phyloP scores from a whole-genome alignment of 2,797 vertebrate genomes.

The Rousettus madagascariensis region DNA sequence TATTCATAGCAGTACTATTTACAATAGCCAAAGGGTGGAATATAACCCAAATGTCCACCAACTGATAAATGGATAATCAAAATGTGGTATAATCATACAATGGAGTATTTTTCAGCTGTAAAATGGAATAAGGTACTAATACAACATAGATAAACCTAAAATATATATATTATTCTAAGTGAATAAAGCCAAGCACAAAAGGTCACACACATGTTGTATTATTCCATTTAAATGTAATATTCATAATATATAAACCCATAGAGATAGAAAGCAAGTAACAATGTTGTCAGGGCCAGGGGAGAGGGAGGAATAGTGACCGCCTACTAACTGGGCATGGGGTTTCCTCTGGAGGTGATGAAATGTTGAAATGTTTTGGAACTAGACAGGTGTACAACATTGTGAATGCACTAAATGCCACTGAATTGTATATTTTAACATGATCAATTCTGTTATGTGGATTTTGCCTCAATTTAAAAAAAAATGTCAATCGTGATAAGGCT shows the following conservation, averaged over 20 bases:
- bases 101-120: neutral
- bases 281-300: neutral
- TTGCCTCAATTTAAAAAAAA: neutral
- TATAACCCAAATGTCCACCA: neutral
- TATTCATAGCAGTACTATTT: neutral
- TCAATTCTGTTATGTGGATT: neutral
- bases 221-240: constrained; percentile 20
- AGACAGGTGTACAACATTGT: neutral
- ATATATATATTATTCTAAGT: neutral
- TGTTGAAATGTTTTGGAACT: constrained; percentile 32
- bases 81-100: neutral
- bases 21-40: neutral
- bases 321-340: neutral
- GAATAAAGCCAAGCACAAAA: neutral
- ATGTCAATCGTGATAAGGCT: neutral
- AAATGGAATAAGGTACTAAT: neutral
- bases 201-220: neutral
- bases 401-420: neutral
- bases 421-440: constrained; percentile 9
- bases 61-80: neutral
- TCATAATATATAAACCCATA: neutral
- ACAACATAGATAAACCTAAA: neutral
- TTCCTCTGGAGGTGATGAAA: neutral
- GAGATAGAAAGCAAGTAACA: neutral
- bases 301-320: neutral